Conservation (phyloP, 2,797 vertebrate species). For the Anolis apletophallus region DNA sequence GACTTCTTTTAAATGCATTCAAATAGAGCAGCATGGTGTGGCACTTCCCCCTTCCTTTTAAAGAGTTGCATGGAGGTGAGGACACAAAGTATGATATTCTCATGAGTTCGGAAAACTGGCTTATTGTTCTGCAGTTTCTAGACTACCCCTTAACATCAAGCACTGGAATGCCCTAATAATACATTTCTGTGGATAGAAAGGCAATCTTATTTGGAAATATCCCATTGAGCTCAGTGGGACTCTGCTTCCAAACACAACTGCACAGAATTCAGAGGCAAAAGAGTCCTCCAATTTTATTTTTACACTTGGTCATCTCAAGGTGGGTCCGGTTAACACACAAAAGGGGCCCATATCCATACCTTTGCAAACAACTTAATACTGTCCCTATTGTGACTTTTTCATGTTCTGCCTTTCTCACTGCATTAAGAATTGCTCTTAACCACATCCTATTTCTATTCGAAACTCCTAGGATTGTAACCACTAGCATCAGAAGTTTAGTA, state of each 20-base stretch:
- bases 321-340: no score
- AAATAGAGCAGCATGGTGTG: not conserved
- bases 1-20: slow-evolving; percentile 8
- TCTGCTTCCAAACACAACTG: not conserved
- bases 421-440: not conserved
- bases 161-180: not conserved
- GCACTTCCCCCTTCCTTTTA: not conserved
- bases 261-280: not conserved
- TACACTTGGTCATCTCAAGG: not conserved
- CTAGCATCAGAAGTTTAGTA: not conserved
- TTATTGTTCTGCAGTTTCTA: no score
- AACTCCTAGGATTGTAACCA: not conserved
- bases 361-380: not conserved
- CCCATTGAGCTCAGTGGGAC: not conserved
- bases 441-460: not conserved
- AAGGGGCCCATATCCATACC: no score
- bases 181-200: not conserved
- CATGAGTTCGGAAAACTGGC: no score
- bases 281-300: not conserved
- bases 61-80: not conserved
- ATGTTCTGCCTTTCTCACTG: not conserved
- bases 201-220: not conserved
- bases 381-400: not conserved
- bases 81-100: no score
- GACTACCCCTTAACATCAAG: no score